phyloP scores from a whole-genome alignment of 2,888 invertebrate species.

The Macropis europaea region DNA sequence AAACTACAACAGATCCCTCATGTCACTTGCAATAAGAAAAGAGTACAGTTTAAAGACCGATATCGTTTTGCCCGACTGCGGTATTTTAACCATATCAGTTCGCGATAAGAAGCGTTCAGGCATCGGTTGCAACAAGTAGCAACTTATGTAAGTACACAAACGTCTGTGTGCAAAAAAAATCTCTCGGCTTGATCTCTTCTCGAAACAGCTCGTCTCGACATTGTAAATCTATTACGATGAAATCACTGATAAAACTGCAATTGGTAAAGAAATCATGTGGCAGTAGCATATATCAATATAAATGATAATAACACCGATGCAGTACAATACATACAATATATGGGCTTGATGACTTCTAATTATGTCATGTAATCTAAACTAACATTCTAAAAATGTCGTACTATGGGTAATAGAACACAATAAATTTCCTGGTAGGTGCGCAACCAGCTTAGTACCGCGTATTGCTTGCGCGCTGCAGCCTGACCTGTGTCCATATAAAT shows the following conservation, averaged over 20 bases:
- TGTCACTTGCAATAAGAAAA: too few relatives aligned
- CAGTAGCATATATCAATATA: not conserved
- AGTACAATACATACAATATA: not conserved
- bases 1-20: too few relatives aligned
- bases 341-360: too few relatives aligned
- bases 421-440: too few relatives aligned
- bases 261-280: not conserved
- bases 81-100: not conserved
- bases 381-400: too few relatives aligned
- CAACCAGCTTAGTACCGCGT: too few relatives aligned
- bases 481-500: too few relatives aligned
- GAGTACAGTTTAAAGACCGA: not conserved
- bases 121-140: not conserved
- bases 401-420: too few relatives aligned
- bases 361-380: too few relatives aligned
- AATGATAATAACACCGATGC: not conserved
- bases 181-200: not conserved
- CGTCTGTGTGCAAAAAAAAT: not conserved
- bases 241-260: conserved; percentile 3
- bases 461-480: too few relatives aligned
- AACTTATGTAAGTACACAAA: not conserved
- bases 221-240: conserved; percentile 4
- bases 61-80: not conserved
- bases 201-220: not conserved
- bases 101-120: not conserved